Evolutionary conservation across 2,797 vertebrate genomes (phyloP), one percentile per base, ranked within the genome.

Genomic region (Pangasius larnaudii): DNA sequence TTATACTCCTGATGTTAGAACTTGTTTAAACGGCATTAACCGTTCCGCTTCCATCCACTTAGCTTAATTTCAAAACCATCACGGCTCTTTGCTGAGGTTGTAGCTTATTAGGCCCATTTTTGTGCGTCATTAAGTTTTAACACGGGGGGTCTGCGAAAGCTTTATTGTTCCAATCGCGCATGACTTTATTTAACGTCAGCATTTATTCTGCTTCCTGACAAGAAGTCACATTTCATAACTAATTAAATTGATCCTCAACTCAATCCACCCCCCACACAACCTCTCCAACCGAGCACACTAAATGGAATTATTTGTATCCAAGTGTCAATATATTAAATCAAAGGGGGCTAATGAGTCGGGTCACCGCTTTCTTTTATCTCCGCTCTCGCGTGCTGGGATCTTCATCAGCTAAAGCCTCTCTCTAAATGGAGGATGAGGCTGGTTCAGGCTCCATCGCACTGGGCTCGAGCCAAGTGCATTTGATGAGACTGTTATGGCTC

Each of bases 281-380:
- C 87, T 85, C 86, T 86, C 97, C 95, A 95, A 96, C 95, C 96
- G 96, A 97, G 97, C 96, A 97, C 96, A 97, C 97, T 98, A 98
- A 98, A 98, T 96, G 95, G 97, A 98, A 98, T 99, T 98, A 98
- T 99, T 99, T 97, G 96, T 97, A 97, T 96, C 97, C 95, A 95
- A 98, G 98, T 98, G 98, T 99, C 98, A 98, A 99, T 99, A 99
- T 97, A 98, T 98, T 98, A 99, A 99, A 99, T 98, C 97, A 98
- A 96, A 96, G 96, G 92, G 89, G 97, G 97, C 97, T 99, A 99
- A 99, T 98, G 98, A 98, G 97, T 96, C 92, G 94, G 98, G 98
- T 98, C 98, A 98, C 96, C 90, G 96, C 95, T 96, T 97, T 98
- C 97, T 97, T 98, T 98, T 98, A 98, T 98, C 97, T 97, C 95